Evolutionary conservation across 2,113 vertebrate species (phyloP), one percentile per base, ranked within the genome.

Genomic region (Struthidea cinerea): DNA sequence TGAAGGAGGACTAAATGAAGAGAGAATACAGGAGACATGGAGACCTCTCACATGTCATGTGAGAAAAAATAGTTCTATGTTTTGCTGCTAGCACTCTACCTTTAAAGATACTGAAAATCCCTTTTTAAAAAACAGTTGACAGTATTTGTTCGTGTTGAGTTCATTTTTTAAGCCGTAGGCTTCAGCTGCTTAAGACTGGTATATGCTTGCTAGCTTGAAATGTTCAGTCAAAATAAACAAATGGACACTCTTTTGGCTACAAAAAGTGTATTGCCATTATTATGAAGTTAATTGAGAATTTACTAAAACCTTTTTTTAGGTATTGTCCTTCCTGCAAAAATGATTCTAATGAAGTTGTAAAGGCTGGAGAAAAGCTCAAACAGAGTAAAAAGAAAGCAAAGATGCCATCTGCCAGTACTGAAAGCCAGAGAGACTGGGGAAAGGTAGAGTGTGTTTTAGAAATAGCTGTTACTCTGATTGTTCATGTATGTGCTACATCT

Each of bases 241-340:
- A 70, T 78, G 61, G 27, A 77, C 56, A 28, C 23, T 69, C 49
- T 76, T 87, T 86, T 75, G 91, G 89, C 88, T 95, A 84, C 81
- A 83, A 63, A 77, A 91, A 84, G 81, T 90, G 52, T 87, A 35
- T 84, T 96, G 93, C 84, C 88, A 70, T 89, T 93, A 81, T 64
- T 79, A 56, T 77, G 74, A 74, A 93, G 47, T 90, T 91, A 94
- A 96, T 96, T 92, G 69, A 96, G 78, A 94, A 94, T 90, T 78
- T 95, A 53, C 87, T 85, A 80, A 88, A 92, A 80, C 93, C 57
- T 95, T 90, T 95, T 96, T 97, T 70, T 97, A 99, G 99, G 99
- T 99, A 99, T 98, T 99, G 99, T 96, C 99, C 99, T 96, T 99
- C 99, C 91, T 99, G 99, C 98, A 99, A 99, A 98, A 99, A 99